These are phyloP conservation scores for Catostylus mosaicus DNA, from an alignment of 30 jellyfish, hydroid and myxozoan species.

Conservation along the genomic window DNA sequence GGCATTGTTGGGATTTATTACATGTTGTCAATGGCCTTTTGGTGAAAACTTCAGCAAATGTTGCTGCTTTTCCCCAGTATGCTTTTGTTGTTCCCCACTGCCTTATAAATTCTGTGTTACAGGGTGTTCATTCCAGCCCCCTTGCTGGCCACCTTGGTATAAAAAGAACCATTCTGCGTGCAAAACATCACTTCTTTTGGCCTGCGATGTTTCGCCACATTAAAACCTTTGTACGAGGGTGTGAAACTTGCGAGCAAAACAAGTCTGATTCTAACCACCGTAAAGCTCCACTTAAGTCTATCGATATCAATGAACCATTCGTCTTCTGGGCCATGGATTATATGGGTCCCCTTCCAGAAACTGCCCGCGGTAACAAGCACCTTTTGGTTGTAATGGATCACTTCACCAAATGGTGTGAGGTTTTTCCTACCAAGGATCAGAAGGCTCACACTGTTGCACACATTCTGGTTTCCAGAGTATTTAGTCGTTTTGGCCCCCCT, in stretches of 20 bases:
- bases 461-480: too few species aligned
- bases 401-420: too few species aligned
- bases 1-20: constrained; percentile 49
- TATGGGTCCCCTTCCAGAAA: constrained; percentile 57
- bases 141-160: constrained; percentile 32
- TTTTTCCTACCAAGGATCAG: constrained; percentile 46
- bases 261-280: not conserved
- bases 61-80: not conserved
- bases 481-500: constrained; percentile 65
- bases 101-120: constrained; percentile 6
- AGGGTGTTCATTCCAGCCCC: constrained; percentile 20
- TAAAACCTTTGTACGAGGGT: constrained; percentile 6
- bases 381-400: constrained; percentile 45
- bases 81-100: constrained; percentile 4
- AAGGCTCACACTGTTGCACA: constrained; percentile 61
- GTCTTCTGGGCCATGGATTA: constrained; percentile 60
- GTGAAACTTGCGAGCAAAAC: constrained; percentile 16
- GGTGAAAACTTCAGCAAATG: constrained; percentile 6
- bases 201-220: constrained; percentile 3
- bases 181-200: constrained; percentile 6
- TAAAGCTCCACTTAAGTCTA: constrained; percentile 33
- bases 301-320: constrained; percentile 31
- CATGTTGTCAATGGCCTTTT: constrained; percentile 26
- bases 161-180: constrained; percentile 5
- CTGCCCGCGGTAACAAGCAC: constrained; percentile 59